Percentiles rank a stretch among this genome's conserved stretches.
These are phyloP conservation scores for Grapholita molesta DNA, from an alignment of 1,140 invertebrate genomes.

Conservation along the genomic window DNA sequence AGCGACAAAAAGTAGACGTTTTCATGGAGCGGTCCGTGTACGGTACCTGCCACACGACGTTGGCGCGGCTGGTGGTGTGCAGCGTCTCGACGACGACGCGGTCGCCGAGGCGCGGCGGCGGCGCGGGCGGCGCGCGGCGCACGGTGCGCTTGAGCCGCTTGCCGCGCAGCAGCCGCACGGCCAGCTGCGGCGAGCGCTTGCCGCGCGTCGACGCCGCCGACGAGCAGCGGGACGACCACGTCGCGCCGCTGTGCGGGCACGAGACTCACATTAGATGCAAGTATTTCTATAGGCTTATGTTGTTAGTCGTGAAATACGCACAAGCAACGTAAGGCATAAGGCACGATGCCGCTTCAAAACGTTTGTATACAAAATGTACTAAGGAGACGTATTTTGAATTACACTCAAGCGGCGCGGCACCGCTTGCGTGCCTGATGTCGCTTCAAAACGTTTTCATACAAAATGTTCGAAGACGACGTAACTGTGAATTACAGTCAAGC, in stretches of 20 bases:
- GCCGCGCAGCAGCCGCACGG: conserved; percentile 68
- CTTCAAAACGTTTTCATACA: no score
- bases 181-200: conserved; percentile 70
- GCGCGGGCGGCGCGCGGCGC: conserved; percentile 64
- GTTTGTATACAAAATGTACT: no score
- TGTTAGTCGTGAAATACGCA: no score
- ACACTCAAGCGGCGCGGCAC: no score
- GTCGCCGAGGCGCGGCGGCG: conserved; percentile 72
- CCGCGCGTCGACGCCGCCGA: conserved; percentile 59
- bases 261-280: neutral
- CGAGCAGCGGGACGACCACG: conserved; percentile 73
- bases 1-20: no score
- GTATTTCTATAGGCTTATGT: no score
- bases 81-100: conserved; percentile 79
- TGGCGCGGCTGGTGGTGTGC: conserved; percentile 83
- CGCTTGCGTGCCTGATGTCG: no score
- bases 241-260: conserved; percentile 50
- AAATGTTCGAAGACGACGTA: no score
- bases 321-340: no score
- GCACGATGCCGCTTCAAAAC: no score
- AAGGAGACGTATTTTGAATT: no score
- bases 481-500: no score
- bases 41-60: conserved; percentile 73
- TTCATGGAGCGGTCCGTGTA: neutral
- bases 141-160: conserved; percentile 69